Percentiles rank a stretch among this genome's conserved stretches.
These are phyloP conservation scores for Acronicta psi DNA, from an alignment of 2,888 invertebrate genomes.

Conservation along the genomic window DNA sequence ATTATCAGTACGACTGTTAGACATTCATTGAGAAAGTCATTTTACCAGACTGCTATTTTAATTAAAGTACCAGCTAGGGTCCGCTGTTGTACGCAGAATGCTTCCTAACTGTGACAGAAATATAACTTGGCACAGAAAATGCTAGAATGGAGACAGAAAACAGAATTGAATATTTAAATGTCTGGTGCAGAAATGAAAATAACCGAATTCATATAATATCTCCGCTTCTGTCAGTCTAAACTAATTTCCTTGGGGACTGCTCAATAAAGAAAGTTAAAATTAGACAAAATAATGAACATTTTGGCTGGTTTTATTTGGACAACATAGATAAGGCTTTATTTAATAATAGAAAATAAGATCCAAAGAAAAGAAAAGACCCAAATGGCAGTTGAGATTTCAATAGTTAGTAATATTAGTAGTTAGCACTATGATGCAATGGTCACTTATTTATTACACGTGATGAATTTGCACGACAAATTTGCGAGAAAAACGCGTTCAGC, in stretches of 20 bases:
- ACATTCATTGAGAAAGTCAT: too few species aligned
- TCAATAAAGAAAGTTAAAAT: constrained; percentile 25
- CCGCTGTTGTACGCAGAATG: neutral
- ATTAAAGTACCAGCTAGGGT: neutral
- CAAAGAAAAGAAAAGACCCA: too few species aligned
- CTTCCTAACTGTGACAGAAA: neutral
- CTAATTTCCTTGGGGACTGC: constrained; percentile 43
- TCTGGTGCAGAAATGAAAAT: constrained; percentile 35
- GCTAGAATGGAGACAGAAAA: constrained; percentile 6
- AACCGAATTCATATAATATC: constrained; percentile 30
- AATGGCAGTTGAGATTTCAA: too few species aligned
- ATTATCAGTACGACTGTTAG: too few species aligned
- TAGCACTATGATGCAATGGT: too few species aligned
- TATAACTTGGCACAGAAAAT: neutral
- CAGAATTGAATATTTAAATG: constrained; percentile 36
- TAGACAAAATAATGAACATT: constrained; percentile 9
- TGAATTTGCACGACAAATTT: too few species aligned
- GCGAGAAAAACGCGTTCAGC: too few species aligned
- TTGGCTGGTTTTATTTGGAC: constrained; percentile 1
- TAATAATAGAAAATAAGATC: too few species aligned
- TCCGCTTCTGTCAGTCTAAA: constrained; percentile 18
- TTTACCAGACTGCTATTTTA: too few species aligned
- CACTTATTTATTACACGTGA: too few species aligned
- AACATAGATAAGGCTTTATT: neutral
- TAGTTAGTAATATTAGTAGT: neutral